Percentiles rank a stretch among this genome's conserved stretches.
Conservation (phyloP, 2,888 invertebrate species). For the Chelonus formosanus region DNA sequence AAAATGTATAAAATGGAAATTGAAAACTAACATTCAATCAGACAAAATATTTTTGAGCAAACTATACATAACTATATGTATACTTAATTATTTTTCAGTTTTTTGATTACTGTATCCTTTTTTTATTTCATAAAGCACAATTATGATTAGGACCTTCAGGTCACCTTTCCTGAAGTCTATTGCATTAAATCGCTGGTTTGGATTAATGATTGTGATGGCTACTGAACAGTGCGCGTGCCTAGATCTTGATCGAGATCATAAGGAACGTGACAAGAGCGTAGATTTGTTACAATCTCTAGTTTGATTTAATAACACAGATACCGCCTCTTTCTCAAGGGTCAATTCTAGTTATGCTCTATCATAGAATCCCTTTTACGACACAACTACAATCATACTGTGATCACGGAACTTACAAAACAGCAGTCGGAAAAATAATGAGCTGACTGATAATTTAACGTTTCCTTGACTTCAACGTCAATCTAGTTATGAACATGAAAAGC, state of each 20-base stretch:
- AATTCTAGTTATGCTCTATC: not conserved
- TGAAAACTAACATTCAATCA: too few species aligned
- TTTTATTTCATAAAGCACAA: not conserved
- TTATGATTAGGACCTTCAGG: slow-evolving; percentile 8
- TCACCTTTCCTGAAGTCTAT: slow-evolving; percentile 6
- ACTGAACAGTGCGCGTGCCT: slow-evolving; percentile 21
- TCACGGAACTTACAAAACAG: not conserved
- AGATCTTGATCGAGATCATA: slow-evolving; percentile 10
- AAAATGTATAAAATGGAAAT: too few species aligned
- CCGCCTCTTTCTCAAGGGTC: slow-evolving; percentile 15
- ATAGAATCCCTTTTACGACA: not conserved
- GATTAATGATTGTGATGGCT: slow-evolving; percentile 13
- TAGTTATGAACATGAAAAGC: slow-evolving; percentile 9
- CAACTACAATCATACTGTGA: too few species aligned
- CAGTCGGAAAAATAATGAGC: slow-evolving; percentile 7
- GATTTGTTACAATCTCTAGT: slow-evolving; percentile 4
- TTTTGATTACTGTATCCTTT: not conserved
- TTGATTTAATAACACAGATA: not conserved
- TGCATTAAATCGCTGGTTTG: not conserved
- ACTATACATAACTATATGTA: too few species aligned
- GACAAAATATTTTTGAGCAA: too few species aligned
- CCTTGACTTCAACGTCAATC: not conserved
- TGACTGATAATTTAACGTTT: slow-evolving; percentile 11
- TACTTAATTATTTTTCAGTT: too few species aligned
- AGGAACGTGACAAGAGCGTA: slow-evolving; percentile 17